Conservation (phyloP, 2,797 vertebrate species). For the Sebastolobus alascanus region DNA sequence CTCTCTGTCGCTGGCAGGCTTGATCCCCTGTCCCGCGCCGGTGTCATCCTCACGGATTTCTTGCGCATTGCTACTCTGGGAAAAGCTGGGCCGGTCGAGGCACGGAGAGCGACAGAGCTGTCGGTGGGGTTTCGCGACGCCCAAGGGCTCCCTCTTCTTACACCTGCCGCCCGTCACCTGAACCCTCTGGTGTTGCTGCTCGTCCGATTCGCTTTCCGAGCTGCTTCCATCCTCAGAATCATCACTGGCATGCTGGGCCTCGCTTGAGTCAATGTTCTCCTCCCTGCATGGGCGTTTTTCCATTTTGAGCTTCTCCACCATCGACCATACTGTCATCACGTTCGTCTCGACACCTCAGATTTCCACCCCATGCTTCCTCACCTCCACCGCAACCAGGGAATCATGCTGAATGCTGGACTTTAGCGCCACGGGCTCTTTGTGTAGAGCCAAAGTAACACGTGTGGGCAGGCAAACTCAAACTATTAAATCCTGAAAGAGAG, state of each 20-base stretch:
- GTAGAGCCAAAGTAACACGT: slow-evolving; percentile 73
- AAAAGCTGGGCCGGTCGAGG: slow-evolving; percentile 96
- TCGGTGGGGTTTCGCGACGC: slow-evolving; percentile 90
- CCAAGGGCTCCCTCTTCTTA: slow-evolving; percentile 86
- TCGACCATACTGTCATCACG: slow-evolving; percentile 96
- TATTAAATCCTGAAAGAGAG: slow-evolving; percentile 83
- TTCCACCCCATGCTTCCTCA: slow-evolving; percentile 88
- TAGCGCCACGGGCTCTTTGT: slow-evolving; percentile 75
- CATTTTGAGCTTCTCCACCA: slow-evolving; percentile 96
- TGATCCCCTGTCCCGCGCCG: slow-evolving; percentile 56
- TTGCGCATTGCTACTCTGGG: slow-evolving; percentile 92
- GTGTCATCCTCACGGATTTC: slow-evolving; percentile 88
- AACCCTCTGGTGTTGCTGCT: slow-evolving; percentile 76
- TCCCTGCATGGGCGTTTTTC: slow-evolving; percentile 92
- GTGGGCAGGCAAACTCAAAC: slow-evolving; percentile 80
- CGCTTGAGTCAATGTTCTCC: slow-evolving; percentile 84
- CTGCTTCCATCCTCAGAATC: slow-evolving; percentile 94
- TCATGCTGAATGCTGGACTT: slow-evolving; percentile 77
- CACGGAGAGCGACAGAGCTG: slow-evolving; percentile 97
- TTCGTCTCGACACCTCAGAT: slow-evolving; percentile 85
- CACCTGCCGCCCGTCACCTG: slow-evolving; percentile 76
- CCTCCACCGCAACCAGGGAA: slow-evolving; percentile 84
- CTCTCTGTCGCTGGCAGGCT: slow-evolving; percentile 87
- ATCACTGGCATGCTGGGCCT: slow-evolving; percentile 79
- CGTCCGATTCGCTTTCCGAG: slow-evolving; percentile 93